Evolutionary conservation across 2,113 vertebrate species (phyloP).

Genomic region (Anarhynchus alexandrinus): DNA sequence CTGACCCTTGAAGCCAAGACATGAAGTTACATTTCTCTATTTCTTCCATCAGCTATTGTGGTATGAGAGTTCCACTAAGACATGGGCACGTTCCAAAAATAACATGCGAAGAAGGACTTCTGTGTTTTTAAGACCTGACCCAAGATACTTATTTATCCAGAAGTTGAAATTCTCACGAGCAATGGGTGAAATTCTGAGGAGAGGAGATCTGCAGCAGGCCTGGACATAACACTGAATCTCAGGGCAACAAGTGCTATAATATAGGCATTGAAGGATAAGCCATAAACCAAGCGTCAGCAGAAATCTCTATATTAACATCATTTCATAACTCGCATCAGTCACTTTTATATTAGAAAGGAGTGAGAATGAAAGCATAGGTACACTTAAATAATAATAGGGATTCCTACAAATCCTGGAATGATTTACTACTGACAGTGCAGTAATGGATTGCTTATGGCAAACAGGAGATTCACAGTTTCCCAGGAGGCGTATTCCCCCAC

Average conservation of each 20-base stretch:
- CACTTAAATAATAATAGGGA: not conserved
- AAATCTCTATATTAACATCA: constrained; percentile 30
- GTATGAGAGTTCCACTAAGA: constrained; percentile 70
- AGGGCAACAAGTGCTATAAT: not conserved
- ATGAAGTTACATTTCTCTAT: constrained; percentile 36
- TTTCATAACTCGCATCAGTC: not conserved
- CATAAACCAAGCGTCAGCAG: constrained; percentile 9
- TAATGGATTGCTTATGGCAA: constrained; percentile 27
- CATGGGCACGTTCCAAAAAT: constrained; percentile 68
- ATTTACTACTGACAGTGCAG: not conserved
- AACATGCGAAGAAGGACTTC: constrained; percentile 70
- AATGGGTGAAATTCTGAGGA: constrained; percentile 69
- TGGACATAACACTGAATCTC: constrained; percentile 20
- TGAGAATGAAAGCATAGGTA: not conserved
- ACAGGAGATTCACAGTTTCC: constrained; percentile 34
- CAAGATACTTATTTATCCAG: constrained; percentile 76
- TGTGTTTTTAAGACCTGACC: constrained; percentile 77
- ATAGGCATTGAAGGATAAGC: not conserved
- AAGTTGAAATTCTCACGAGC: constrained; percentile 79
- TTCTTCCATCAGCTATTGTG: constrained; percentile 54
- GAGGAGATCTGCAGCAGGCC: constrained; percentile 54
- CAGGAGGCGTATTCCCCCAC: constrained; percentile 25
- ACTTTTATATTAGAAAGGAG: not conserved
- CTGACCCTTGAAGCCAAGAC: constrained; percentile 25
- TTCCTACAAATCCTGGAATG: constrained; percentile 16